A percentile compares a stretch with the other conserved stretches of the same genome.
These are phyloP conservation scores for Venturia canescens DNA, from an alignment of 1,140 invertebrate genomes.

Conservation along the genomic window DNA sequence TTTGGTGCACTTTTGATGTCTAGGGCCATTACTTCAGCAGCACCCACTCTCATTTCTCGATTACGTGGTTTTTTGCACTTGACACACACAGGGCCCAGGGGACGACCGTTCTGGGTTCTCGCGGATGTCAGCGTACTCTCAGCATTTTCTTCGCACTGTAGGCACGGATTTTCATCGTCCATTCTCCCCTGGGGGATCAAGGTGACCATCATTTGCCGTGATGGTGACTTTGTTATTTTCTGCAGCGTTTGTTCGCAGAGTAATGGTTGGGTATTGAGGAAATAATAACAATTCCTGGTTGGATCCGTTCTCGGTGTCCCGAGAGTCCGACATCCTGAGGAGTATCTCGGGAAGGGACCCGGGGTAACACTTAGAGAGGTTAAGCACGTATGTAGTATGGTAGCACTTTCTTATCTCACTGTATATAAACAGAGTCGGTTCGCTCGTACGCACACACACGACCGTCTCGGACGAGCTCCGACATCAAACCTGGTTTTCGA, in stretches of 20 bases:
- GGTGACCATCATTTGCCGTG: background rate
- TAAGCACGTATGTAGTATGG: too few relatives aligned
- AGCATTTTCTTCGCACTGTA: background rate
- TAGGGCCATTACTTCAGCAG: conserved; percentile 12
- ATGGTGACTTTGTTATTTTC: conserved; percentile 8
- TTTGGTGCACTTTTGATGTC: background rate
- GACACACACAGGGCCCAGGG: conserved; percentile 4
- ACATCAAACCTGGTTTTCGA: too few relatives aligned
- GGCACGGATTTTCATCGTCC: conserved; percentile 8
- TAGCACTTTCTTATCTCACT: too few relatives aligned
- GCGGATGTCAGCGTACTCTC: background rate
- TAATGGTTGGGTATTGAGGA: background rate
- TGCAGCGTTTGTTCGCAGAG: conserved; percentile 7
- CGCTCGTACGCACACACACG: too few relatives aligned
- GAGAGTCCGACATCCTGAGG: background rate
- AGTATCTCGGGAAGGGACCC: conserved; percentile 11
- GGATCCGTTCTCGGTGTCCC: background rate
- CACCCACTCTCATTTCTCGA: background rate
- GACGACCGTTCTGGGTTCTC: background rate
- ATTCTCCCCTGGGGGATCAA: background rate
- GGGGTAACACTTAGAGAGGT: conserved; percentile 7
- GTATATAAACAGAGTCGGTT: too few relatives aligned
- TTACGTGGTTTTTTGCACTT: conserved; percentile 6
- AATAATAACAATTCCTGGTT: conserved; percentile 12
- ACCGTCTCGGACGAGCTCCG: too few relatives aligned